These are phyloP conservation scores for Tenebrio molitor DNA, from an alignment of 1,140 invertebrate genomes.

Conservation along the genomic window DNA sequence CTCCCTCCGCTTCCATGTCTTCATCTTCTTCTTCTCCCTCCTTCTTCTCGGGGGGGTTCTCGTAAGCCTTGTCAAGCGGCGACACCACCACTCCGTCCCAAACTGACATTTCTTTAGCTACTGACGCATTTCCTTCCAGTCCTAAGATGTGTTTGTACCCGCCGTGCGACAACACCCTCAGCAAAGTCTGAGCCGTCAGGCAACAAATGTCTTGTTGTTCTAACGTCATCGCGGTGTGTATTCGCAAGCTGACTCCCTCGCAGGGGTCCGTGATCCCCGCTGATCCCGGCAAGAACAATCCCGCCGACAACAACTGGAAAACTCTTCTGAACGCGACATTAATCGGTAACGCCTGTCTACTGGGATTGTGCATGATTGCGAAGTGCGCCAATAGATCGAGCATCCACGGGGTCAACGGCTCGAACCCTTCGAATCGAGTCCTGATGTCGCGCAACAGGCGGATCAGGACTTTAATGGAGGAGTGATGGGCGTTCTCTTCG, in stretches of 20 bases:
- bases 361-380: conserved; percentile 97
- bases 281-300: conserved; percentile 95
- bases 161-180: conserved; percentile 91
- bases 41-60: conserved; percentile 71
- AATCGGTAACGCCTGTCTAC: conserved; percentile 91
- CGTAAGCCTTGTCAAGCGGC: conserved; percentile 92
- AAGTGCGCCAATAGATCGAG: conserved; percentile 96
- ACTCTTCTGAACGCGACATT: conserved; percentile 90
- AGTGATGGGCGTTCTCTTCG: conserved; percentile 98
- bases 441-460: conserved; percentile 92
- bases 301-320: conserved; percentile 92
- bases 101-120: conserved; percentile 89
- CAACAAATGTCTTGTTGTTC: conserved; percentile 96
- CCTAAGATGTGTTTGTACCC: conserved; percentile 93
- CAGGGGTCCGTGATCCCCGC: conserved; percentile 96
- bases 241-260: conserved; percentile 88
- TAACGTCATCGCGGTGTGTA: conserved; percentile 92
- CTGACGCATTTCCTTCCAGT: conserved; percentile 76
- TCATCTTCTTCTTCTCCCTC: conserved; percentile 70
- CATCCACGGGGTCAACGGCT: conserved; percentile 96
- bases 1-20: conserved; percentile 69
- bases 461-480: conserved; percentile 96
- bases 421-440: conserved; percentile 89
- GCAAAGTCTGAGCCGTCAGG: conserved; percentile 87
- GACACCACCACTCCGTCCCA: conserved; percentile 96